Evolutionary conservation across 2,113 vertebrate species (phyloP).

Genomic region (Dendropsophus ebraccatus): DNA sequence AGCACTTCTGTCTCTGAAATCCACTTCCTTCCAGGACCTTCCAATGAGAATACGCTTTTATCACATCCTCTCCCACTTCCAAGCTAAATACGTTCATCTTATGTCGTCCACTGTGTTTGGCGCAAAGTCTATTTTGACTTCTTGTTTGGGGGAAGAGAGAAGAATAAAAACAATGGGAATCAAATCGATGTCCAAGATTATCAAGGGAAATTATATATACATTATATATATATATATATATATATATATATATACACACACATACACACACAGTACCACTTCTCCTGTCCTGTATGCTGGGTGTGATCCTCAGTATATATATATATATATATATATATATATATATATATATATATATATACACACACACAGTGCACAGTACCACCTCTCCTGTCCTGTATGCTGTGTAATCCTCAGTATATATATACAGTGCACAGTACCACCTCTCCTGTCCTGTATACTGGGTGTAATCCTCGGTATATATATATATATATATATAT

Average conservation of each 20-base stretch:
- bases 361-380: neutral
- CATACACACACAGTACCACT: neutral
- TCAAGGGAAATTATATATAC: neutral
- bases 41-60: constrained; percentile 8
- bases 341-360: too few species aligned
- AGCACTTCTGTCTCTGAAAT: neutral
- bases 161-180: constrained; percentile 6
- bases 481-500: too few species aligned
- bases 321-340: too few species aligned
- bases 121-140: constrained; percentile 24
- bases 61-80: neutral
- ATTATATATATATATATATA: neutral
- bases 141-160: neutral
- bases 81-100: constrained; percentile 14
- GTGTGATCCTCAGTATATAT: too few species aligned
- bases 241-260: too few species aligned
- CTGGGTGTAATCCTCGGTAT: neutral
- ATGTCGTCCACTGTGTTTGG: neutral
- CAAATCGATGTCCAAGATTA: neutral
- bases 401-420: neutral
- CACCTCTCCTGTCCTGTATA: neutral
- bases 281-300: neutral
- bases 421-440: neutral
- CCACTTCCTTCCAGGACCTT: constrained; percentile 17
- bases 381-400: neutral